Evolutionary conservation across 2,113 vertebrate species (phyloP).

Genomic region (Vidua chalybeata): DNA sequence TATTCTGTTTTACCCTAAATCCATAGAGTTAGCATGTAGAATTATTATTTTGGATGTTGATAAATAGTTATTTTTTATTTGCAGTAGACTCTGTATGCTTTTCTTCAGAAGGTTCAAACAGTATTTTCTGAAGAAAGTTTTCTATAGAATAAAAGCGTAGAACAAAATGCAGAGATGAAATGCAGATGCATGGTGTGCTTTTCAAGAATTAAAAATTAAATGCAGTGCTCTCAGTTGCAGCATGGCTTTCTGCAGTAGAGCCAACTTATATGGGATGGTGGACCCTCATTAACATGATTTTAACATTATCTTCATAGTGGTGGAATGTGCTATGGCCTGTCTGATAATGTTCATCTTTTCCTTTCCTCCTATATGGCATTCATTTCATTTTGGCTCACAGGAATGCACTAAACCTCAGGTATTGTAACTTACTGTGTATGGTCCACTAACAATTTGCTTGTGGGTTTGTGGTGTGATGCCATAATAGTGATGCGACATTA

Average conservation of each 20-base stretch:
- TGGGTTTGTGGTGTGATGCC: constrained; percentile 49
- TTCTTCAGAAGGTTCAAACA: neutral
- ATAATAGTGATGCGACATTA: constrained; percentile 5
- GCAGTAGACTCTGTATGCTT: neutral
- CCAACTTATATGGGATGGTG: neutral
- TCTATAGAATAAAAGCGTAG: neutral
- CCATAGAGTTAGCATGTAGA: neutral
- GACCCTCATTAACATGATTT: constrained; percentile 53
- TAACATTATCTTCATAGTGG: constrained; percentile 72
- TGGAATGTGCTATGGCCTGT: constrained; percentile 77
- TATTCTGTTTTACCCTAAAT: neutral
- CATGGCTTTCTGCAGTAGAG: constrained; percentile 42
- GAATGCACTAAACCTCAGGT: constrained; percentile 97
- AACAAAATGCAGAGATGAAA: neutral
- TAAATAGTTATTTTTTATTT: neutral
- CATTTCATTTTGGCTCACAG: constrained; percentile 92
- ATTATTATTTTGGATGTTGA: neutral
- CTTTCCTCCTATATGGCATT: constrained; percentile 87
- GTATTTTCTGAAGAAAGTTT: constrained; percentile 24
- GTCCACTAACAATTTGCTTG: constrained; percentile 64
- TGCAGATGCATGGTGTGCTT: constrained; percentile 15
- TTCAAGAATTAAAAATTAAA: neutral
- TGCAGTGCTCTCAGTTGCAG: constrained; percentile 6
- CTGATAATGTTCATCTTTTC: constrained; percentile 91
- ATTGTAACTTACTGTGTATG: constrained; percentile 84